phyloP scores from a whole-genome alignment of 1,140 invertebrate species.

The Argopecten irradians region DNA sequence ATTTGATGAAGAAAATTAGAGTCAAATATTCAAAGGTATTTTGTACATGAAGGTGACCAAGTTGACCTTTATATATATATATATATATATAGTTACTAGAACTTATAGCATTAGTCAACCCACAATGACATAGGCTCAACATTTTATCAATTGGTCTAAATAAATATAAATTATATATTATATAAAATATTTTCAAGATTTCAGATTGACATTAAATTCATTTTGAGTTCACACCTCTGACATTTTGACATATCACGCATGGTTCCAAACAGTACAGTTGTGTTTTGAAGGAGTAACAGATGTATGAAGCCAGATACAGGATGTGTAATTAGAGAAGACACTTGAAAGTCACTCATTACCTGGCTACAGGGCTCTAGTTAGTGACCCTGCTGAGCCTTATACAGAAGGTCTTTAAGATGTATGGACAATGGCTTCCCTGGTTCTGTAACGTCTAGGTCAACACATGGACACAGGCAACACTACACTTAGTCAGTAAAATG shows the following conservation, averaged over 20 bases:
- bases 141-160: no score
- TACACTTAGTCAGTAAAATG: neutral
- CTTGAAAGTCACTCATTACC: slow-evolving; percentile 21
- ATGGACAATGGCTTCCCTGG: neutral
- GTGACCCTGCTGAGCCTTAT: neutral
- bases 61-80: no score
- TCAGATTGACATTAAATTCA: no score
- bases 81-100: no score
- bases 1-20: no score
- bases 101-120: no score
- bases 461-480: neutral
- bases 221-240: neutral
- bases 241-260: neutral
- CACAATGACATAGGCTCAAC: no score
- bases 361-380: neutral
- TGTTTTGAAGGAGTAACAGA: slow-evolving; percentile 10
- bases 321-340: slow-evolving; percentile 11
- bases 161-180: no score
- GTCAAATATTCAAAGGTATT: no score
- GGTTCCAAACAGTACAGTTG: neutral
- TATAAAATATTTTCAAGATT: no score
- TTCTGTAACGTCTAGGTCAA: neutral
- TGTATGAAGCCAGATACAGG: neutral
- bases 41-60: no score
- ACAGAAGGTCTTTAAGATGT: neutral